Conservation (phyloP, 2,113 vertebrate genomes). For the Malurus alboscapulatus region DNA sequence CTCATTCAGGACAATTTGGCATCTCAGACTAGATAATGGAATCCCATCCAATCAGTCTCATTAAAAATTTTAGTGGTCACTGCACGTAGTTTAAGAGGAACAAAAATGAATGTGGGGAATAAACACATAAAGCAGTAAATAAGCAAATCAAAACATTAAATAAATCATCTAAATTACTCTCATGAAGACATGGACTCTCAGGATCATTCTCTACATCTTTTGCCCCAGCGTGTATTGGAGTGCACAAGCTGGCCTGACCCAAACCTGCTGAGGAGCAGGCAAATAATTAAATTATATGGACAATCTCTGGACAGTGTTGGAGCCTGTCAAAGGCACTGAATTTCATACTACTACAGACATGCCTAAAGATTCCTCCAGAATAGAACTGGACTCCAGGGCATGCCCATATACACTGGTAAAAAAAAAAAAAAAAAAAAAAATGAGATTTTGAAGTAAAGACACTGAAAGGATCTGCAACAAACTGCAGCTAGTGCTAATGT, state of each 20-base stretch:
- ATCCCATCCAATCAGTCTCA: background rate
- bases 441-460: background rate
- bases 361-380: background rate
- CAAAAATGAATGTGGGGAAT: background rate
- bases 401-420: background rate
- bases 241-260: background rate
- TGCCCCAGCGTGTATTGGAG: background rate
- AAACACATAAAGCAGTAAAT: background rate
- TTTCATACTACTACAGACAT: rapidly evolving
- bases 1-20: no score
- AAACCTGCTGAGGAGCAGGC: background rate
- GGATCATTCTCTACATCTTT: background rate
- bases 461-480: background rate
- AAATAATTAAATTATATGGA: background rate
- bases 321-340: background rate
- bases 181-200: background rate
- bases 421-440: background rate
- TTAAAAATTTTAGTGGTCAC: background rate
- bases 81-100: background rate
- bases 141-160: background rate
- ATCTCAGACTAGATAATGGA: background rate
- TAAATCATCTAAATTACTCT: background rate
- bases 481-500: background rate
- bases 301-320: background rate
- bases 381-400: background rate